Conservation (phyloP, 2,888 invertebrate species). For the Pheosia tremula region DNA sequence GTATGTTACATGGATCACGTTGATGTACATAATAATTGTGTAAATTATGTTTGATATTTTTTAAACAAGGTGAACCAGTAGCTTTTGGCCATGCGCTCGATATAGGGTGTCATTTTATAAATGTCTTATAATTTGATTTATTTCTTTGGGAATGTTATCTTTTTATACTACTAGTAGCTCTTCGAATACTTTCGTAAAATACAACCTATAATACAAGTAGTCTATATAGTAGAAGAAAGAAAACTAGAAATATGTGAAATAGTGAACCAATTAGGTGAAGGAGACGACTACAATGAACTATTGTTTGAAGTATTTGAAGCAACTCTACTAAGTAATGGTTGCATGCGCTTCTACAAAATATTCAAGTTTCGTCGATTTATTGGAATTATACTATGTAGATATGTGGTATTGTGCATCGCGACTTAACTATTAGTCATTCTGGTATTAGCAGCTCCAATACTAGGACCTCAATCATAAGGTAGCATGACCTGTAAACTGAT, state of each 20-base stretch:
- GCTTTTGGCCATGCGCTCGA: too few relatives aligned
- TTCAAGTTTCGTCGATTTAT: conserved; percentile 9
- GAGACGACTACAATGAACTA: conserved; percentile 40
- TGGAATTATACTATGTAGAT: conserved; percentile 24
- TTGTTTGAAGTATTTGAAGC: conserved; percentile 43
- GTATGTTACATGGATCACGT: conserved; percentile 3
- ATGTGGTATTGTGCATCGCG: conserved; percentile 46
- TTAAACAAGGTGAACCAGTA: too few relatives aligned
- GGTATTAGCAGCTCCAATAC: conserved; percentile 39
- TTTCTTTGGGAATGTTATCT: too few relatives aligned
- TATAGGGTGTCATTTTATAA: too few relatives aligned
- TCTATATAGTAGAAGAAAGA: conserved; percentile 14
- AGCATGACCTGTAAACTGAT: conserved; percentile 35
- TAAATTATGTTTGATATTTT: too few relatives aligned
- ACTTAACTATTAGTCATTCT: conserved; percentile 30
- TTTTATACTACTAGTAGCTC: too few relatives aligned
- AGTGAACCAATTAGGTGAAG: conserved; percentile 42
- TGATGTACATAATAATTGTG: too few relatives aligned
- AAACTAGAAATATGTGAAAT: conserved; percentile 32
- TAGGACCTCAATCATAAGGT: conserved; percentile 43
- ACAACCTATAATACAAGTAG: conserved; percentile 13
- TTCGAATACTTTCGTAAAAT: not conserved
- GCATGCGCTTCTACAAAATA: conserved; percentile 16
- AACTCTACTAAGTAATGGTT: conserved; percentile 22
- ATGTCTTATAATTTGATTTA: too few relatives aligned